Evolutionary conservation across 2,797 vertebrate genomes (phyloP).

Genomic region (Aythya fuligula): DNA sequence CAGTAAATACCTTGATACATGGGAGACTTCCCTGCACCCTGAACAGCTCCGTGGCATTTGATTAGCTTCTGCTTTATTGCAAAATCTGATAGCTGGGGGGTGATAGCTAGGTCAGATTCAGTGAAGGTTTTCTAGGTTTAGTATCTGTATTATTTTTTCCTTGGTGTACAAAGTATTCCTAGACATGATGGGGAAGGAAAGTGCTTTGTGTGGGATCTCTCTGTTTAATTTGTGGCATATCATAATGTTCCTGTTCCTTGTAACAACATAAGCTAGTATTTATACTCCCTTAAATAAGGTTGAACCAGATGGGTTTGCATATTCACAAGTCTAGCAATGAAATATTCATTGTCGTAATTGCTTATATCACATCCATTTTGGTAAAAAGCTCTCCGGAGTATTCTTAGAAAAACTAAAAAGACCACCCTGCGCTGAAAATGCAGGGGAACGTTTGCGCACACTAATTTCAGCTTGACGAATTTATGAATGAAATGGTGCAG

Average conservation of each 20-base stretch:
- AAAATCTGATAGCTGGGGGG: not conserved
- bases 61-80: slow-evolving; percentile 3
- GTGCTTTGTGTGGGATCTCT: not conserved
- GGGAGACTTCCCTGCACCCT: slow-evolving; percentile 19
- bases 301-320: slow-evolving; percentile 10
- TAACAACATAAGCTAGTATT: not conserved
- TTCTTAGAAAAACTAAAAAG: not conserved
- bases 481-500: not conserved
- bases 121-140: not conserved
- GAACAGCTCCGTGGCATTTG: not conserved
- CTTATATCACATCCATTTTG: slow-evolving; percentile 1
- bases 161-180: not conserved
- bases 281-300: not conserved
- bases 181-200: not conserved
- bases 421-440: not conserved
- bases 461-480: not conserved
- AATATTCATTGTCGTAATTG: slow-evolving; percentile 4
- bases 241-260: not conserved
- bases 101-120: not conserved
- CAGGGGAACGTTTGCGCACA: not conserved
- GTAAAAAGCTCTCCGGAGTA: not conserved
- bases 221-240: not conserved
- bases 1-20: not conserved
- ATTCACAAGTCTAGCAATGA: slow-evolving; percentile 49
- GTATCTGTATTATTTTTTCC: not conserved